A percentile compares a stretch with the other conserved stretches of the same genome.
Conservation (phyloP, 2,888 invertebrate species). For the Cactoblastis cactorum region DNA sequence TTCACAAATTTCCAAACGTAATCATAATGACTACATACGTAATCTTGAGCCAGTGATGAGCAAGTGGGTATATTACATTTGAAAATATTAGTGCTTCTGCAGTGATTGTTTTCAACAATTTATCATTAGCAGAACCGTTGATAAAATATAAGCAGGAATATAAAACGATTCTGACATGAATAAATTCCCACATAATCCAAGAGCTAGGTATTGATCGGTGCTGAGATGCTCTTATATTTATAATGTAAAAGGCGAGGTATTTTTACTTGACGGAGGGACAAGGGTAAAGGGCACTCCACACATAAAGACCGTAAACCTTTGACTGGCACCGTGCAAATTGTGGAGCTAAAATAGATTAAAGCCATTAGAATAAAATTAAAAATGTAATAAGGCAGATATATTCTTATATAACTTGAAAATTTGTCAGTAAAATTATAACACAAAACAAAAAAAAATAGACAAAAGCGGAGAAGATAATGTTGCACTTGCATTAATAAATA, state of each 20-base stretch:
- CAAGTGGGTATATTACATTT: too few species aligned
- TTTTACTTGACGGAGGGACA: constrained; percentile 51
- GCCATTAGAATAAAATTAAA: background rate
- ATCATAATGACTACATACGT: too few species aligned
- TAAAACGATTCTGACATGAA: constrained; percentile 7
- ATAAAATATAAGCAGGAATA: background rate
- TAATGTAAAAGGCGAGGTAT: constrained; percentile 45
- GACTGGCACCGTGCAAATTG: constrained; percentile 52
- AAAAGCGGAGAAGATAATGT: too few species aligned
- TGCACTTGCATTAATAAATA: too few species aligned
- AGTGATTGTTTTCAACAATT: too few species aligned
- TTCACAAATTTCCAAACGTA: too few species aligned
- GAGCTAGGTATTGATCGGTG: constrained; percentile 19
- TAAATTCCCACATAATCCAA: constrained; percentile 1
- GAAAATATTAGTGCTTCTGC: too few species aligned
- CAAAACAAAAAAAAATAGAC: too few species aligned
- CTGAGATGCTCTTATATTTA: constrained; percentile 23
- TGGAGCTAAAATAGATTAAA: constrained; percentile 34
- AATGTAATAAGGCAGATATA: background rate
- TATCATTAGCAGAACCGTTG: too few species aligned
- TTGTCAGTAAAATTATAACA: too few species aligned
- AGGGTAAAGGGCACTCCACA: constrained; percentile 46
- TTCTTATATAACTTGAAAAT: too few species aligned
- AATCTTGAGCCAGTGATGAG: too few species aligned
- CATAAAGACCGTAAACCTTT: constrained; percentile 51